Conservation (phyloP, 2,113 vertebrate genomes). For the Carassius gibelio region DNA sequence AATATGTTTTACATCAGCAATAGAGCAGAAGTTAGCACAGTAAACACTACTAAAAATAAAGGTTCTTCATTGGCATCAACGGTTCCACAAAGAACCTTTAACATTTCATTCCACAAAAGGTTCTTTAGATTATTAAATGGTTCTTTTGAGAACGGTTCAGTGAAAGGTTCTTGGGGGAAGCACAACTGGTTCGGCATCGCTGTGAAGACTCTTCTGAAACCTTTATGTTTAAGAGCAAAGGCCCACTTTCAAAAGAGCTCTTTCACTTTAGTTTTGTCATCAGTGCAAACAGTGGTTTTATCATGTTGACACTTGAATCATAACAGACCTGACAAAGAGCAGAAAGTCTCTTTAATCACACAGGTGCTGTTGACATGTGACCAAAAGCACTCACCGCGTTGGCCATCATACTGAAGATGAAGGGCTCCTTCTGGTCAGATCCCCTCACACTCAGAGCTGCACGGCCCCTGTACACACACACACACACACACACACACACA, state of each 20-base stretch:
- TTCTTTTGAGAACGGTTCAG: no score
- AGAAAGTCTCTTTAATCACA: neutral
- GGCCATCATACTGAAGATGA: constrained; percentile 55
- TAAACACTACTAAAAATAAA: no score
- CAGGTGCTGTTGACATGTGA: neutral
- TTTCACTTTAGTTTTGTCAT: neutral
- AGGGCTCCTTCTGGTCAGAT: constrained; percentile 18
- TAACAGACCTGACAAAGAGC: neutral
- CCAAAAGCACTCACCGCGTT: constrained; percentile 48
- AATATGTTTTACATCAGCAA: no score
- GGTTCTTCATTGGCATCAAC: no score
- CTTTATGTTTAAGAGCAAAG: no score
- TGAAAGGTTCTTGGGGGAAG: no score
- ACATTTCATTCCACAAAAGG: no score
- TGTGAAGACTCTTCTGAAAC: no score
- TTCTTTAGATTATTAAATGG: no score
- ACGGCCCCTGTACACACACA: constrained; percentile 29
- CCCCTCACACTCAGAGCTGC: constrained; percentile 14
- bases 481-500: constrained; percentile 2
- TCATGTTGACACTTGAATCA: neutral
- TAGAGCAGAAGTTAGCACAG: no score
- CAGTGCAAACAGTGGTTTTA: neutral
- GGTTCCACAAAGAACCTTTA: no score
- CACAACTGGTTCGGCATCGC: no score
- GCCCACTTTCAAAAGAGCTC: neutral